Evolutionary conservation across 2,797 vertebrate genomes (phyloP).

Genomic region (Pseudotriccus pelzelni): DNA sequence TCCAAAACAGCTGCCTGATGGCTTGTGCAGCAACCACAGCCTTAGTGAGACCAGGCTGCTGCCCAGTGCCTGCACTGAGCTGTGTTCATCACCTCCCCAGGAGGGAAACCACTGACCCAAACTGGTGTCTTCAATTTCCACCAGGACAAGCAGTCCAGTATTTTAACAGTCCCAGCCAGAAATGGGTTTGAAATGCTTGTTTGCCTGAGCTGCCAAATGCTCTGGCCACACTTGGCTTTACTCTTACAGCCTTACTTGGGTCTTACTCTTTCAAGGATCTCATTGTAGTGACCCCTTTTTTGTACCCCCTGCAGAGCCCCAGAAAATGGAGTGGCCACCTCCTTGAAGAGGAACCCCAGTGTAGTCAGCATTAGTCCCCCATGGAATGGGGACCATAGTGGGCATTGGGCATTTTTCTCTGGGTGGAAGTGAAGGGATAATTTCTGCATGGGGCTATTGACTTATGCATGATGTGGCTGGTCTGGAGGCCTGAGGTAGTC

Average conservation of each 20-base stretch:
- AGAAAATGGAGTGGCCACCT: not conserved
- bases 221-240: not conserved
- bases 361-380: not conserved
- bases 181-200: not conserved
- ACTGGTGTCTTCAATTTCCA: not conserved
- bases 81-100: not conserved
- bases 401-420: not conserved
- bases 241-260: not conserved
- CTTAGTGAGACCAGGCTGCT: not conserved
- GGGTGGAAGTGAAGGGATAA: not conserved
- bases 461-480: not conserved
- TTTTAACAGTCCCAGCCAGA: not conserved
- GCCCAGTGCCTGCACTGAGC: not conserved
- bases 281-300: not conserved
- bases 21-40: not conserved
- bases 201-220: not conserved
- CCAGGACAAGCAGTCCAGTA: not conserved
- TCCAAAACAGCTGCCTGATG: fast-evolving
- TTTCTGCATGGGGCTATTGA: not conserved
- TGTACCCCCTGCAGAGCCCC: not conserved
- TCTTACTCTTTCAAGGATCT: not conserved
- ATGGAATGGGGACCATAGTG: not conserved
- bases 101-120: not conserved
- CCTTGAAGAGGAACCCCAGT: not conserved
- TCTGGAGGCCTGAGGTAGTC: not conserved